Evolutionary conservation across 1,140 invertebrate species (phyloP), one percentile per base, ranked within the genome.

Genomic region (Eupristina koningsbergeri): DNA sequence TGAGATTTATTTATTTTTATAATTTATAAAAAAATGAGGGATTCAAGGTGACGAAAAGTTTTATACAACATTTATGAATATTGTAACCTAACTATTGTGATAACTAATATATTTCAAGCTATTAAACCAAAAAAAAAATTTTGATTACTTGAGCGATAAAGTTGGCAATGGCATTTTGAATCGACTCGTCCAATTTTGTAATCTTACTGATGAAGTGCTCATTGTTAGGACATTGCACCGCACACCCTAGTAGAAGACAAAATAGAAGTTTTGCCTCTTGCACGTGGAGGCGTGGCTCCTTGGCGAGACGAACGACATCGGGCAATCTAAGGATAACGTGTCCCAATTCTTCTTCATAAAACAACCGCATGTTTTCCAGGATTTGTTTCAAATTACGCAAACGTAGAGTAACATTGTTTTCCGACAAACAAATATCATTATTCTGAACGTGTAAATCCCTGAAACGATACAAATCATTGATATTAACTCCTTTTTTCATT

Each of bases 201-300:
- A 88, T 87, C 17, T 82, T 75, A 0, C 17, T 22, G 11, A 88
- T 86, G n/a, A 87, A 88, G 0, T 75, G 22, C 15, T 86, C 74
- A 0, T 87, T 86, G 1, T 84, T 75, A 0, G 83, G 17, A 19
- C 86, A 86, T 5, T 81, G 81, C 0, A 87, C 82, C 0, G 87
- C 87, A 31, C 86, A 87, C 0, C 87, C 87, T 8, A 88, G 45
- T 0, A 88, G 39, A 29, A 88, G 31, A 0, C 36, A 84, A 17
- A 88, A 34, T 0, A 88, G 34, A 1, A 86, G 22, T n/a, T 85
- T 81, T 69, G 86, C 84, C 3, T 87, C 86, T 3, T 84, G 64
- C 0, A 86, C 82, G 36, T 86, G 58, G 0, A n/a, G 34, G 0
- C 34, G 26, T 0, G 86, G 86, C 9, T 86, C 84, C 1, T 86